Evolutionary conservation across 2,113 vertebrate genomes (phyloP).

Genomic region (Tenrec ecaudatus): DNA sequence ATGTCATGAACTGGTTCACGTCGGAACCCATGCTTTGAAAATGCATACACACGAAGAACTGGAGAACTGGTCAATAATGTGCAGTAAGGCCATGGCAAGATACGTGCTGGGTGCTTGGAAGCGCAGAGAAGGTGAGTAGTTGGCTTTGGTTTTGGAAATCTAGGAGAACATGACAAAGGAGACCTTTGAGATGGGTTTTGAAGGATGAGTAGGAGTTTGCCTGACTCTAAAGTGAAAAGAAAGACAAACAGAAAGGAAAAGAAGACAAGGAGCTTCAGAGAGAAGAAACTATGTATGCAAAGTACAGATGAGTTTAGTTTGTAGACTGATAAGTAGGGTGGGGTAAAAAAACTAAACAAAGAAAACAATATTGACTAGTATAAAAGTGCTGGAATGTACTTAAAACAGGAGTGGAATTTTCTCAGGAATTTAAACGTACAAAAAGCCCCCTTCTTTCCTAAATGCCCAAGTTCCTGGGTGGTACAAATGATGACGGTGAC

Average conservation of each 20-base stretch:
- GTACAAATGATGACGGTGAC: not conserved
- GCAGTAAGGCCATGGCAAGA: not conserved
- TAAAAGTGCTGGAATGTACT: no score
- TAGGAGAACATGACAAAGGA: not conserved
- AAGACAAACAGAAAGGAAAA: not conserved
- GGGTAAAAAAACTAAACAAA: no score
- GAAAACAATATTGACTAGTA: no score
- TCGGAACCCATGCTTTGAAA: not conserved
- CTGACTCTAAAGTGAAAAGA: not conserved
- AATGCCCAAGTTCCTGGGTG: not conserved
- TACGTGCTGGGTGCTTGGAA: not conserved
- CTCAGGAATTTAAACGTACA: no score
- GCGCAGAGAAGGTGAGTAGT: not conserved
- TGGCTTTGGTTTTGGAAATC: not conserved
- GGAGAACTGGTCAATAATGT: not conserved
- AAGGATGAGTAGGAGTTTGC: not conserved
- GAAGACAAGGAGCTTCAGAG: not conserved
- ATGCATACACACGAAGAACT: not conserved
- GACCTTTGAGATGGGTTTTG: not conserved
- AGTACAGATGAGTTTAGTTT: not conserved
- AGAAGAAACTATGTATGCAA: not conserved
- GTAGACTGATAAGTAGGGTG: not conserved
- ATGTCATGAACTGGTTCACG: not conserved
- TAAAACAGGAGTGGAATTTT: no score
- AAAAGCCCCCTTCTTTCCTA: not conserved